These are phyloP conservation scores for Zenarchopterus dispar DNA, from an alignment of 2,797 vertebrate genomes.

Conservation along the genomic window DNA sequence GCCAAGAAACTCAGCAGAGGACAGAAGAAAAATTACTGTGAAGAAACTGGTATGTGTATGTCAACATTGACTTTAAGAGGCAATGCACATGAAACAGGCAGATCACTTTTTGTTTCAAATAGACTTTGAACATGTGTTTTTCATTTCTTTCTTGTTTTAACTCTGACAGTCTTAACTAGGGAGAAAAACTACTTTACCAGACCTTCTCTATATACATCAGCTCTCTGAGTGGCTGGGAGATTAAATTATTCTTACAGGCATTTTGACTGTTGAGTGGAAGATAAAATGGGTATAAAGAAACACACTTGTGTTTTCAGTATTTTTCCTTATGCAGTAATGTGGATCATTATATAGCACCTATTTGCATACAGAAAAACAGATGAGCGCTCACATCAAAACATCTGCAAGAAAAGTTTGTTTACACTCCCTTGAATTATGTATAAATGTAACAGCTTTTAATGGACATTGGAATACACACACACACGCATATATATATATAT, in stretches of 20 bases:
- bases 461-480: constrained; percentile 13
- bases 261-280: constrained; percentile 1
- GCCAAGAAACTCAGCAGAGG: constrained; percentile 33
- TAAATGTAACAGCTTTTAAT: constrained; percentile 19
- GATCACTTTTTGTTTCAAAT: constrained; percentile 3
- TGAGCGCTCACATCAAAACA: too few species aligned
- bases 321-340: neutral
- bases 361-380: too few species aligned
- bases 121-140: constrained; percentile 8
- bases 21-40: constrained; percentile 10
- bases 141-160: too few species aligned
- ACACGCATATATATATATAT: too few species aligned
- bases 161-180: too few species aligned
- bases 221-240: neutral
- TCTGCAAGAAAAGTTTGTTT: neutral
- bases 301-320: neutral
- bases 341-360: neutral
- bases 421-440: neutral
- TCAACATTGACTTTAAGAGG: constrained; percentile 28
- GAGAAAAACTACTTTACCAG: neutral
- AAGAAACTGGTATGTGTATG: constrained; percentile 17
- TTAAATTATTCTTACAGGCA: neutral
- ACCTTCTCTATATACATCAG: neutral
- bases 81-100: neutral
- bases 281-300: neutral